Conservation (phyloP, 2,113 vertebrate species). For the Rousettus leschenaultii region DNA sequence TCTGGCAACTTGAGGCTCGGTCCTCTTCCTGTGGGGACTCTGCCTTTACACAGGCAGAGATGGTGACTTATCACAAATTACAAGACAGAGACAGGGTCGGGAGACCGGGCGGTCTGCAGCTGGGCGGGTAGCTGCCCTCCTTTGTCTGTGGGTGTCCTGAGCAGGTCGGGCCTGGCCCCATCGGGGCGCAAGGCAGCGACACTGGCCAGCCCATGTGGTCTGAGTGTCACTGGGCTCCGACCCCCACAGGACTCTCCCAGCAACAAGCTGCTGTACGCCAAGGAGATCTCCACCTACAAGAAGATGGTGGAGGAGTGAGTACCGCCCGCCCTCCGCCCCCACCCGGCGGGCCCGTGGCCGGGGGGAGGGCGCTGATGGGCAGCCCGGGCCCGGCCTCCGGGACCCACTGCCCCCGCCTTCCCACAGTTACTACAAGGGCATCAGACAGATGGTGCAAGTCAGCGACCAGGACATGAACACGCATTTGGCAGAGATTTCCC, state of each 20-base stretch:
- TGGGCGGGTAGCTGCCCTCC: background rate
- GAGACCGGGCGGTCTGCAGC: rapidly evolving
- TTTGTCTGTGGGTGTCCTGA: background rate
- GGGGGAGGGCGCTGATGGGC: background rate
- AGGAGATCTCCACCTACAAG: slow-evolving; percentile 99
- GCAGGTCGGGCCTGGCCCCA: rapidly evolving
- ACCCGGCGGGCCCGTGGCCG: background rate
- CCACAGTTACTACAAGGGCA: slow-evolving; percentile 95
- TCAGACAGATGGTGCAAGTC: slow-evolving; percentile 96
- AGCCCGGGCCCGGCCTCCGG: background rate
- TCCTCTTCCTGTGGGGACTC: background rate
- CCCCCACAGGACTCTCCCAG: slow-evolving; percentile 94
- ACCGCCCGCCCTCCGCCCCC: rapidly evolving
- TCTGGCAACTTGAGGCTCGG: background rate
- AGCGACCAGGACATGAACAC: slow-evolving; percentile 99
- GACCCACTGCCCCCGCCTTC: background rate
- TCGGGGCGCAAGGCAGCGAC: background rate
- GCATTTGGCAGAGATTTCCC: slow-evolving; percentile 97
- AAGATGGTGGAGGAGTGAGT: slow-evolving; percentile 99
- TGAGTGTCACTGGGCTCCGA: background rate
- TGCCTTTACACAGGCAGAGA: background rate
- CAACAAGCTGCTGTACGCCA: slow-evolving; percentile 98
- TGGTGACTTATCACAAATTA: background rate
- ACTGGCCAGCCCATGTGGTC: background rate
- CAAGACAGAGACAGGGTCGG: rapidly evolving